Conservation (phyloP, 2,113 vertebrate genomes). For the Prochilodus magdalenae region DNA sequence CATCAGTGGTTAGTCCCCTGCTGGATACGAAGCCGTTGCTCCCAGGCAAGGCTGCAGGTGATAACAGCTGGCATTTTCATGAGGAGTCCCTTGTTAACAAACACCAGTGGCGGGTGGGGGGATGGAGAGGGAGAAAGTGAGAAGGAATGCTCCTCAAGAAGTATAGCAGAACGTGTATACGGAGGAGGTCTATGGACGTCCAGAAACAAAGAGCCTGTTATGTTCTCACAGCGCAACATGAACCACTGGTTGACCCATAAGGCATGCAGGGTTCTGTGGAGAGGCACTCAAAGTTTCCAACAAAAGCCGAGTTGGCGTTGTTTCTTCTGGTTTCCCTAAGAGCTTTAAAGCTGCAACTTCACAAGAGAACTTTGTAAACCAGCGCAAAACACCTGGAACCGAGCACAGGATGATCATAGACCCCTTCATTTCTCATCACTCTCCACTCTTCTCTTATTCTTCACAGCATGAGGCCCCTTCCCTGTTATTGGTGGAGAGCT, state of each 20-base stretch:
- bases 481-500: not conserved
- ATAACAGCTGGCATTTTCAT: constrained; percentile 59
- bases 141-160: not conserved
- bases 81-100: constrained; percentile 71
- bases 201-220: constrained; percentile 69
- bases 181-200: constrained; percentile 18
- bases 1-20: no score
- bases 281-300: not conserved
- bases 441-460: not conserved
- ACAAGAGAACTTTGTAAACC: not conserved
- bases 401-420: not conserved
- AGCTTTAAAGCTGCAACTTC: no score
- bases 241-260: constrained; percentile 23
- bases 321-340: no score
- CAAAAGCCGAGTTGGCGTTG: no score
- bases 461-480: not conserved
- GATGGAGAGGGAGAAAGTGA: constrained; percentile 49
- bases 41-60: constrained; percentile 19
- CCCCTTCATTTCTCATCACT: not conserved
- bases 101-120: constrained; percentile 49
- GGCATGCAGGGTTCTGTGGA: not conserved
- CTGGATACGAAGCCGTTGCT: not conserved
- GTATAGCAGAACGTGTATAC: constrained; percentile 10
- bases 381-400: not conserved
- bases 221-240: constrained; percentile 48